These are phyloP conservation scores for Hylaeus anthracinus DNA, from an alignment of 1,140 invertebrate species.

Conservation along the genomic window DNA sequence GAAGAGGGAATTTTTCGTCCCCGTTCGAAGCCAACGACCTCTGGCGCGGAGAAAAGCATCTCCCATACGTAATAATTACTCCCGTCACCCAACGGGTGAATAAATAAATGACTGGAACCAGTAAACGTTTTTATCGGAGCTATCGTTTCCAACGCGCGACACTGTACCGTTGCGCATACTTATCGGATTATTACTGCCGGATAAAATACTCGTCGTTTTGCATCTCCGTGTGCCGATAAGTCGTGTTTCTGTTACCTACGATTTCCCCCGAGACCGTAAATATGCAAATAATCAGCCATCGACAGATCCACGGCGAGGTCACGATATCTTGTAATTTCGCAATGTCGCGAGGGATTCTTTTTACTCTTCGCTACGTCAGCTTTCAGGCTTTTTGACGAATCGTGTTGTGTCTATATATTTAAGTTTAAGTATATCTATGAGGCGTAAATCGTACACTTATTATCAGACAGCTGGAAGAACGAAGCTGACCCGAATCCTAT, in stretches of 20 bases:
- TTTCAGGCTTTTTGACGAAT: background rate
- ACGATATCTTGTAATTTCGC: background rate
- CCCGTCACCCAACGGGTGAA: background rate
- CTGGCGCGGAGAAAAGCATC: background rate
- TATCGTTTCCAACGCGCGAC: background rate
- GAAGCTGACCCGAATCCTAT: background rate
- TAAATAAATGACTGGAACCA: constrained; percentile 3
- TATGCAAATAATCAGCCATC: background rate
- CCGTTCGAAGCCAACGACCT: background rate
- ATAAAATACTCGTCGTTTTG: background rate
- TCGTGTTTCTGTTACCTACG: background rate
- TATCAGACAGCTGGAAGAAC: background rate
- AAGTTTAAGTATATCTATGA: background rate
- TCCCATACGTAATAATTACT: background rate
- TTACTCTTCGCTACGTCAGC: background rate
- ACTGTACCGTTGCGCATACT: constrained; percentile 10
- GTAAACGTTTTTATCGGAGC: background rate
- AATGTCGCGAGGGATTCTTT: too few relatives aligned
- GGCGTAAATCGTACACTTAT: background rate
- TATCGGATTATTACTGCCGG: too few relatives aligned
- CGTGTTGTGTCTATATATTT: too few relatives aligned
- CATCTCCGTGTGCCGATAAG: background rate
- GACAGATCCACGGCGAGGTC: background rate
- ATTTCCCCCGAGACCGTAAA: background rate
- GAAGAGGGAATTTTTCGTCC: too few relatives aligned